Percentiles rank a stretch among this genome's conserved stretches.
phyloP scores from a whole-genome alignment of 2,797 vertebrate species.

The Psittacula echo region DNA sequence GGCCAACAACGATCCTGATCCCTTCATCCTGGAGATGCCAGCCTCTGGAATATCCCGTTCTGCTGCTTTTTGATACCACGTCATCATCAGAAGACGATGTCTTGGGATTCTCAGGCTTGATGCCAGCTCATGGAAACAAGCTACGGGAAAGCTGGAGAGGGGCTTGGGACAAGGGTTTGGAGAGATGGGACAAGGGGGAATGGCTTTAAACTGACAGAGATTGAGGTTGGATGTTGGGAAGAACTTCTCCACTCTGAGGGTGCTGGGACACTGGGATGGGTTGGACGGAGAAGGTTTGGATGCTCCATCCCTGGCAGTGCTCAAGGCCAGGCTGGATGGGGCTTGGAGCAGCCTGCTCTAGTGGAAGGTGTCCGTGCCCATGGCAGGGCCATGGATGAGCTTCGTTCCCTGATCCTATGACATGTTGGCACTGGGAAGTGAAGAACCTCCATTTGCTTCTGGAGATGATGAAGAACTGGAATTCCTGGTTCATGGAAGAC shows the following conservation, averaged over 20 bases:
- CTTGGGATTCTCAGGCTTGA: no score
- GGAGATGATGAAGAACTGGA: background rate
- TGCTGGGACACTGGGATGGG: background rate
- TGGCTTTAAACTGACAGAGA: background rate
- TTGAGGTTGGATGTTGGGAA: background rate
- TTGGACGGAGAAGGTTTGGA: background rate
- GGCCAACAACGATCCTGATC: background rate
- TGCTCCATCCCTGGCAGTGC: background rate
- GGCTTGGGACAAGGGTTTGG: no score
- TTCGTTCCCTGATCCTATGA: background rate
- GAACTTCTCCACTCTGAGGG: background rate
- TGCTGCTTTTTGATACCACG: background rate
- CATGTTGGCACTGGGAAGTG: background rate
- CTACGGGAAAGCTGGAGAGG: background rate
- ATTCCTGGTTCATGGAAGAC: background rate
- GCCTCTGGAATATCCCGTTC: rapidly evolving
- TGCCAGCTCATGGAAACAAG: background rate
- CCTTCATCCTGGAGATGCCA: background rate
- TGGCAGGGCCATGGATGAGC: background rate
- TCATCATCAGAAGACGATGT: rapidly evolving
- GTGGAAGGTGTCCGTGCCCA: background rate
- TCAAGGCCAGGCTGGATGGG: background rate
- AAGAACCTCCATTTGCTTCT: background rate
- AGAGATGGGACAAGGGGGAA: background rate
- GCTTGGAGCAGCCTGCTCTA: background rate